Evolutionary conservation across 2,888 invertebrate genomes (phyloP), one percentile per base, ranked within the genome.

Genomic region (Campoplex capitator): DNA sequence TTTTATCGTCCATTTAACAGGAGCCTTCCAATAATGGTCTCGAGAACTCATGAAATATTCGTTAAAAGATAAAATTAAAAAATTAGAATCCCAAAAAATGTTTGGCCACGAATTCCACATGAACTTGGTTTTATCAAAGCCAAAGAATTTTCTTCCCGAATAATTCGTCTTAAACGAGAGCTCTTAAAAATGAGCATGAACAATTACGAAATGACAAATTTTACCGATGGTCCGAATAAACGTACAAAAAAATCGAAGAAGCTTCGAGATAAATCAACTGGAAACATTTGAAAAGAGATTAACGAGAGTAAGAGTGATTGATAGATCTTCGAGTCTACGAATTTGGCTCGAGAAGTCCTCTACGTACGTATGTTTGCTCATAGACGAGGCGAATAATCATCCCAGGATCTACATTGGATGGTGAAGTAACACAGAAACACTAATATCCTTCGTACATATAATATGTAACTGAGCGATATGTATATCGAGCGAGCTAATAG

Each of bases 401-500:
- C 38, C 32, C 16, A 45, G 68, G 68, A 82, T 75, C 82, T 82
- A 42, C 56, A 35, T 68, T 42, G 38, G 65, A 38, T 65, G 45
- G 74, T 65, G 54, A 56, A 75, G 54, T 82, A 65, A 82, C 65
- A 85, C 65, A 65, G 54, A 35, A 67, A 67, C 73, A 28, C 81
- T 78, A 78, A 82, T 82, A 56, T 74, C 73, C 58, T 58, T 68
- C 74, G 82, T 78, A 77, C 58, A n/a, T 68, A 71, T 23, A 23
- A 23, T 23, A 65, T 71, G 65, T 71, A 48, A 56, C 28, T 38
- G 28, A 28, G n/a, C 48, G 35, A 23, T 67, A 62, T 68, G 68
- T 81, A 77, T 68, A 84, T 75, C 58, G n/a, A n/a, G 54, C 62
- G 48, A 48, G 78, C 77, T 78, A 78, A 81, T 62, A 78, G 67